Percentiles rank a stretch among this genome's conserved stretches.
Evolutionary conservation across 2,113 vertebrate species (phyloP).

Genomic region (Excalfactoria chinensis): DNA sequence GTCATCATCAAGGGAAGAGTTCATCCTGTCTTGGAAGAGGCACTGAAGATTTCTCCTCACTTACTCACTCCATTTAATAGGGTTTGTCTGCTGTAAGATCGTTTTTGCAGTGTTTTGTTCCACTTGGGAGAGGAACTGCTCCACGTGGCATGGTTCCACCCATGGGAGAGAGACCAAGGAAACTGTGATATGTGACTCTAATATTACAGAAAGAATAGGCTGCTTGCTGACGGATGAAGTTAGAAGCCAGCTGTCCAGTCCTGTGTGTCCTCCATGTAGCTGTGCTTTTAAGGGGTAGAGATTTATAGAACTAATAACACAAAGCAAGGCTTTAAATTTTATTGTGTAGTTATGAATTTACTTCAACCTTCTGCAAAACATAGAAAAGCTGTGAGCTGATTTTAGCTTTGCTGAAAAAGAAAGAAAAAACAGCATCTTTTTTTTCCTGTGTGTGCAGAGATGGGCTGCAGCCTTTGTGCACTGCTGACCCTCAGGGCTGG

Average conservation of each 20-base stretch:
- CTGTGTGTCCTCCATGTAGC: not conserved
- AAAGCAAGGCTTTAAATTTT: not conserved
- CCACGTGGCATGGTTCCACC: not conserved
- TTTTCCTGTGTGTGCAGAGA: not conserved
- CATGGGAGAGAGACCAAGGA: not conserved
- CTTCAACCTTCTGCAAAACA: not conserved
- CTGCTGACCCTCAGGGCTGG: not conserved
- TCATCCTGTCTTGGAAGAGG: not conserved
- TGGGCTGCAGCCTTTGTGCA: not conserved
- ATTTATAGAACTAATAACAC: not conserved
- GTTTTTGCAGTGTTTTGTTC: not conserved
- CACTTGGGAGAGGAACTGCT: not conserved
- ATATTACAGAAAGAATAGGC: not conserved
- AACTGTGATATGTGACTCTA: not conserved
- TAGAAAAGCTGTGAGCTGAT: not conserved
- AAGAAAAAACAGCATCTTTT: not conserved
- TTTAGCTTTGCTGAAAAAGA: not conserved
- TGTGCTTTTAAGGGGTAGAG: not conserved
- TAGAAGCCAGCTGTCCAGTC: not conserved
- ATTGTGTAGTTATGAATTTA: not conserved
- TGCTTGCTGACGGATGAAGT: not conserved
- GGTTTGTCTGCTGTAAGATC: not conserved
- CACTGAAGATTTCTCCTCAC: not conserved
- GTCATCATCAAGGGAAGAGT: fast-evolving
- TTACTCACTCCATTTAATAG: not conserved